A percentile compares a stretch with the other conserved stretches of the same genome.
phyloP scores from a whole-genome alignment of 2,888 invertebrate genomes.

The Liodrosophila aerea region DNA sequence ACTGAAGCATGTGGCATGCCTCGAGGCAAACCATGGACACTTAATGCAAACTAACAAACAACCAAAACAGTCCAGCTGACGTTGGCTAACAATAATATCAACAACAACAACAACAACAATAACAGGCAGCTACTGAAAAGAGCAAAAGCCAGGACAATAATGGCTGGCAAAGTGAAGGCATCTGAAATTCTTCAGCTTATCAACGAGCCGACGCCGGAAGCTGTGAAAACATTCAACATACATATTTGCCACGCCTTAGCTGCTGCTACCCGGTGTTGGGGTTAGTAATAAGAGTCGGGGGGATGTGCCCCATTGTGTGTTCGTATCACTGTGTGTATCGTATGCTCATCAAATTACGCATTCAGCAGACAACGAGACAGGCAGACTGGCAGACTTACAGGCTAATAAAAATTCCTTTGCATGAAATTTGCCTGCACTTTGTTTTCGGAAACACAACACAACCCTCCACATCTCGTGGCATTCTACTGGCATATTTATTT shows the following conservation, averaged over 20 bases:
- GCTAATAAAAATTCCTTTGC: conserved; percentile 54
- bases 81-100: conserved; percentile 29
- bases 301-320: conserved; percentile 11
- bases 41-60: conserved; percentile 67
- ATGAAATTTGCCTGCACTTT: conserved; percentile 39
- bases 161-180: conserved; percentile 53
- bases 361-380: conserved; percentile 55
- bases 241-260: conserved; percentile 67
- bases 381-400: conserved; percentile 20
- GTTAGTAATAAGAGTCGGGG: conserved; percentile 5
- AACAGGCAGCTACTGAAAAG: conserved; percentile 10
- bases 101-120: conserved; percentile 11
- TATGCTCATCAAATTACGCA: conserved; percentile 70
- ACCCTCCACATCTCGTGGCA: conserved; percentile 13
- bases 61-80: conserved; percentile 25
- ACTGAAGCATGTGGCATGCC: conserved; percentile 23
- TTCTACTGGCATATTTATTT: conserved; percentile 16
- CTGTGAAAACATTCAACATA: conserved; percentile 71
- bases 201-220: conserved; percentile 69
- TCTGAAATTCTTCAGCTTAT: conserved; percentile 73
- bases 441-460: conserved; percentile 14
- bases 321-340: conserved; percentile 36
- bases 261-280: conserved; percentile 34
- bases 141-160: conserved; percentile 28
- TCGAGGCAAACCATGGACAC: conserved; percentile 59